Base-by-base conservation (phyloP, 2,797 vertebrate species). In the Naso thynnoides region DNA sequence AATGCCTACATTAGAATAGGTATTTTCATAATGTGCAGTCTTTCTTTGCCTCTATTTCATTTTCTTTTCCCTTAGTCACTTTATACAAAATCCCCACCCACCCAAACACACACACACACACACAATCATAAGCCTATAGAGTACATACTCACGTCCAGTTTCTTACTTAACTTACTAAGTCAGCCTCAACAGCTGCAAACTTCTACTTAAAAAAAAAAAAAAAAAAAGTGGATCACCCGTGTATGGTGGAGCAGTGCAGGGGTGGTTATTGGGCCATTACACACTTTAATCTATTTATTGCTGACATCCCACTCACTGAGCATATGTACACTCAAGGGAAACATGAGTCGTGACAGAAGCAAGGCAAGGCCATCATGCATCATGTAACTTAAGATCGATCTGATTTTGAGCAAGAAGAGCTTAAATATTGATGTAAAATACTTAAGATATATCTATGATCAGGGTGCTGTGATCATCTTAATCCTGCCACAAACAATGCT, bases 221-320 rank as follows among this genome's bases (percentile, higher is more conserved):
- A n/a, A n/a, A n/a, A n/a, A n/a, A 65, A 78, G 70, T 85, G 81
- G 82, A 73, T 86, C 68, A 81, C 57, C 65, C 57, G 7, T 81
- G 73, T 83, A 88, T 81, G 59, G 60, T 68, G 49, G 63, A 70
- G 76, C 64, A 73, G 72, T 78, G 70, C 79, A 83, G 76, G 81
- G 54, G 62, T 76, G 82, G 79, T 76, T 88, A 79, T 86, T 89
- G 74, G 72, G 78, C 79, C 83, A 85, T 91, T 82, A 88, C 81
- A 87, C 79, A 87, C 85, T 93, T 89, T 90, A 86, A 93, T 90
- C 83, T 91, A 90, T 92, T 92, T 88, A 91, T 90, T 87, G 80
- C 87, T 83, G 71, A 82, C 78, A 86, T 82, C 76, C 77, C 53
- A 78, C 76, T 85, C 58, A 80, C 61, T 10, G 33, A 79, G 69